Conservation (phyloP, 2,113 vertebrate genomes). For the Pseudopodoces humilis region DNA sequence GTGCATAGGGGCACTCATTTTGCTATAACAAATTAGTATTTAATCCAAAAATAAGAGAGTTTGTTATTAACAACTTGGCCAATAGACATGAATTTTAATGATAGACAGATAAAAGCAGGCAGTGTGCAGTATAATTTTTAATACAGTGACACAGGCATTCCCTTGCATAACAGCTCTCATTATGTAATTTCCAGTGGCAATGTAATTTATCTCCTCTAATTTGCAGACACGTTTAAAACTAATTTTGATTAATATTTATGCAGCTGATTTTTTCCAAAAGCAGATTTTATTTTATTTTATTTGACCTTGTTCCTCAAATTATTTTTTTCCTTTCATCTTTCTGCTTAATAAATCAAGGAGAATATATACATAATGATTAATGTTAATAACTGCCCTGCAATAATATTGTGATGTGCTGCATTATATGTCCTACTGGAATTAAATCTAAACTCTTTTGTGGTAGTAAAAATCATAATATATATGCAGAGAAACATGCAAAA, state of each 20-base stretch:
- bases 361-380: constrained; percentile 35
- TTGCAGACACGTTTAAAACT: constrained; percentile 18
- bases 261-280: background rate
- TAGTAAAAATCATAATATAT: background rate
- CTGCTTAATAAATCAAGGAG: constrained; percentile 5
- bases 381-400: background rate
- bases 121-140: background rate
- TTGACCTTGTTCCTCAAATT: background rate
- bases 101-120: background rate
- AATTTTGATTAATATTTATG: constrained; percentile 7
- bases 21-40: background rate
- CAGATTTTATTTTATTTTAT: background rate
- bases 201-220: constrained; percentile 17
- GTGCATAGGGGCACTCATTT: background rate
- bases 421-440: background rate
- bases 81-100: background rate
- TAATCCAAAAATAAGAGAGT: background rate
- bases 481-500: background rate
- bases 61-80: background rate
- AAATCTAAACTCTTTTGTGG: background rate
- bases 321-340: constrained; percentile 31
- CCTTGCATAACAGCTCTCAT: constrained; percentile 20
- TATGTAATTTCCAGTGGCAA: constrained; percentile 34
- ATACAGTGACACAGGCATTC: background rate
- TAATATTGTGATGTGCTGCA: background rate